Percentiles rank a stretch among this genome's conserved stretches.
Conservation (phyloP, 2,888 invertebrate species). For the Atethmia centrago region DNA sequence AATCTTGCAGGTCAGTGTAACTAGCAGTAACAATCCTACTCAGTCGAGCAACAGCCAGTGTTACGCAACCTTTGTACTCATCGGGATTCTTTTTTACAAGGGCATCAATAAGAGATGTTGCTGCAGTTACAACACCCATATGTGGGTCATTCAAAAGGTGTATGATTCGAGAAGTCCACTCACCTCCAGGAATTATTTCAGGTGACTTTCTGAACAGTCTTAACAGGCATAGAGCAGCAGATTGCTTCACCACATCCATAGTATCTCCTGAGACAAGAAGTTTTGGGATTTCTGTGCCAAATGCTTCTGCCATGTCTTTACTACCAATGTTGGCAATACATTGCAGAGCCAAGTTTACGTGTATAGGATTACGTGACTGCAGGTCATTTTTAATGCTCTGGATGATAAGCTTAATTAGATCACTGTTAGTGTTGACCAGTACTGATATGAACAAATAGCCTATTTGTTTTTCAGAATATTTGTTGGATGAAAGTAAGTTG, state of each 20-base stretch:
- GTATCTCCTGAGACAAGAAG: constrained; percentile 99
- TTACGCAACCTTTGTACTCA: constrained; percentile 99
- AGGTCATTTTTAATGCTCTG: constrained; percentile 99
- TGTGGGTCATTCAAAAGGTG: constrained; percentile 99
- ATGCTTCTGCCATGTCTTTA: constrained; percentile 99
- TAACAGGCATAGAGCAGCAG: constrained; percentile 98
- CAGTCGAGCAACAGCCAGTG: constrained; percentile 98
- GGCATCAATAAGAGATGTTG: constrained; percentile 99
- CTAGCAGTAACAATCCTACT: constrained; percentile 99
- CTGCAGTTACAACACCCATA: constrained; percentile 99
- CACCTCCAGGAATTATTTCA: constrained; percentile 98
- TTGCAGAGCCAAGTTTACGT: constrained; percentile 99
- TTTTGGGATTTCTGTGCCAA: constrained; percentile 99
- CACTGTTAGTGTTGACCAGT: constrained; percentile 99
- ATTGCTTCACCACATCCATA: constrained; percentile 99
- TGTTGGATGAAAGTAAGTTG: constrained; percentile 99
- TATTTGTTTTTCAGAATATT: constrained; percentile 99
- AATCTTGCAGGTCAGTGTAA: constrained; percentile 99
- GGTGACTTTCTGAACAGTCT: constrained; percentile 98
- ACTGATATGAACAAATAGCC: constrained; percentile 99
- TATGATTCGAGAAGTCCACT: constrained; percentile 99
- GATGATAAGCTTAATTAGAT: constrained; percentile 99
- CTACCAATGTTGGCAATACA: constrained; percentile 99
- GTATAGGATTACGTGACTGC: constrained; percentile 98
- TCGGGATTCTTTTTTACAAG: constrained; percentile 99